phyloP scores from a whole-genome alignment of 2,888 invertebrate species.

The Napeogenes sylphis region DNA sequence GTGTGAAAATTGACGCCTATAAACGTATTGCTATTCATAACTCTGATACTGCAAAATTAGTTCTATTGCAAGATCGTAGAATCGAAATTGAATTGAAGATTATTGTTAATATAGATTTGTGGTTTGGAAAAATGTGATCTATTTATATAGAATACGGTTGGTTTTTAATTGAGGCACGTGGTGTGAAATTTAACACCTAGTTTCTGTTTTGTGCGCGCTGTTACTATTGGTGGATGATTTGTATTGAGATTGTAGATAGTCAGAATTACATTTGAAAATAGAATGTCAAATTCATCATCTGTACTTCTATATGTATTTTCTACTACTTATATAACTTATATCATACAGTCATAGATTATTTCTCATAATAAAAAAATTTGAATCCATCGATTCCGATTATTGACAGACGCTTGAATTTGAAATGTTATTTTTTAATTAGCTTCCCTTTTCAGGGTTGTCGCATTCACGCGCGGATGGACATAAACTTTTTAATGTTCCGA shows the following conservation, averaged over 20 bases:
- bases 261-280: constrained; percentile 9
- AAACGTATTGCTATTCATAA: constrained; percentile 39
- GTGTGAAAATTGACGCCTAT: constrained; percentile 76
- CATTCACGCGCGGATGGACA: constrained; percentile 60
- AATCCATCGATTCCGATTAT: constrained; percentile 25
- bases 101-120: constrained; percentile 25
- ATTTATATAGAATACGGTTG: constrained; percentile 15
- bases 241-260: constrained; percentile 23
- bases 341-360: too few relatives aligned
- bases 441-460: constrained; percentile 53
- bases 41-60: constrained; percentile 26
- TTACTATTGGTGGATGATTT: constrained; percentile 56
- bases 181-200: constrained; percentile 73
- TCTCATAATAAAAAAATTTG: too few relatives aligned
- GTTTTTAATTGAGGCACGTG: constrained; percentile 36
- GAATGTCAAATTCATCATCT: background rate
- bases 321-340: too few relatives aligned
- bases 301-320: background rate
- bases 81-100: constrained; percentile 26
- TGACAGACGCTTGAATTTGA: constrained; percentile 31
- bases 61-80: constrained; percentile 36
- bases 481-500: constrained; percentile 48
- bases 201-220: constrained; percentile 46
- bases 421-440: constrained; percentile 34
- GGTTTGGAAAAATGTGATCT: constrained; percentile 26